Conservation (phyloP, 2,888 invertebrate species). For the Lasioglossum oenotherae region DNA sequence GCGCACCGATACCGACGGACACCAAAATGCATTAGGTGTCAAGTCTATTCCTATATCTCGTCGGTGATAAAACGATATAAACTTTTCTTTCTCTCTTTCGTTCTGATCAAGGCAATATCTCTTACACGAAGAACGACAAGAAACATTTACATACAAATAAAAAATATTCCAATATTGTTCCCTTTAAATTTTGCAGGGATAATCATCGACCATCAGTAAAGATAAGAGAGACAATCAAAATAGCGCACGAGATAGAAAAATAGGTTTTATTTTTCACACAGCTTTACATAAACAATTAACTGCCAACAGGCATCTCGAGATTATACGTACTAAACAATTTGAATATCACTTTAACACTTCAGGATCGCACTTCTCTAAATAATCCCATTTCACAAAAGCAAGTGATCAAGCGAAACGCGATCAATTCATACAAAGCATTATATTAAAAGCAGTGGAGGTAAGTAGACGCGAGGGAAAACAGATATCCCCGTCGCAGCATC, state of each 20-base stretch:
- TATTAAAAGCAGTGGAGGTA: conserved; percentile 55
- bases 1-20: too few relatives aligned
- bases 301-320: conserved; percentile 52
- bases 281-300: conserved; percentile 57
- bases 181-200: neutral
- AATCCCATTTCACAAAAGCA: conserved; percentile 14
- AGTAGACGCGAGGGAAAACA: conserved; percentile 39
- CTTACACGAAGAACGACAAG: too few relatives aligned
- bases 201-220: neutral
- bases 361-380: conserved; percentile 19
- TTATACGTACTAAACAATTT: conserved; percentile 53
- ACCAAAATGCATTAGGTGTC: too few relatives aligned
- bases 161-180: neutral
- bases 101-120: neutral
- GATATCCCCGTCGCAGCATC: conserved; percentile 24
- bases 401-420: conserved; percentile 33
- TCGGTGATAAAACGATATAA: too few relatives aligned
- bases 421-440: conserved; percentile 52
- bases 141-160: neutral
- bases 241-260: conserved; percentile 60
- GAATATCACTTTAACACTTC: conserved; percentile 36
- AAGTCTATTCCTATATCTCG: too few relatives aligned
- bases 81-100: neutral
- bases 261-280: conserved; percentile 71
- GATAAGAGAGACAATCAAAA: neutral